Evolutionary conservation across 2,113 vertebrate genomes (phyloP), one percentile per base, ranked within the genome.

Genomic region (Mugil cephalus): DNA sequence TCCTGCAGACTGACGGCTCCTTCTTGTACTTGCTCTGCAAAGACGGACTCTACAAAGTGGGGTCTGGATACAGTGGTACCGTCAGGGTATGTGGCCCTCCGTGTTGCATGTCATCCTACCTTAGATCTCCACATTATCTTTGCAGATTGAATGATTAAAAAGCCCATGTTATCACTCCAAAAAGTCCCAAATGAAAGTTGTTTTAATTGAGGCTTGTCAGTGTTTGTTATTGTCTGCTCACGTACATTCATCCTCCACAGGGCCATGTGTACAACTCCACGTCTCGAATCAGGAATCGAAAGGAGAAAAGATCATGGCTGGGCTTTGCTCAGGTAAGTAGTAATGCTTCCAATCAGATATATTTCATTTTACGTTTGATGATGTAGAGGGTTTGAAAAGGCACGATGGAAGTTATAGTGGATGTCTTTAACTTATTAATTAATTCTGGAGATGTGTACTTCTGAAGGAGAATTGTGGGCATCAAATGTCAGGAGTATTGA

Each of bases 241-340:
- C 87, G 14, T 34, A 19, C 18, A 11, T 19, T 62, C 9, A 15
- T 47, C 86, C 35, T 74, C 93, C 36, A 7, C 92, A 99, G 98
- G 98, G 98, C 47, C 98, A 99, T 70, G 97, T 99, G 90, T 99
- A 99, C 85, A 99, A 98, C 93, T 99, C 97, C 83, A 99, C 97
- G 35, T 99, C 97, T 59, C 97, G 97, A 61, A 96, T 98, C 91
- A 96, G 97, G 93, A 99, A 98, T 89, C 95, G 97, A 85, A 97
- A 96, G 89, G 98, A 99, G 86, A 99, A 96, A 85, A 96, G 96
- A 36, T 98, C 97, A 77, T 99, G 98, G 98, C 93, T 99, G 92
- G 98, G 98, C 56, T 99, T 98, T 80, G 98, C 97, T 94, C 98
- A 99, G 97, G 98, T 99, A 95, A 36, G 68, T 30, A 30, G 24